Percentiles rank a stretch among this genome's conserved stretches.
Evolutionary conservation across 2,113 vertebrate genomes (phyloP).

Genomic region (Erythrolamprus reginae): DNA sequence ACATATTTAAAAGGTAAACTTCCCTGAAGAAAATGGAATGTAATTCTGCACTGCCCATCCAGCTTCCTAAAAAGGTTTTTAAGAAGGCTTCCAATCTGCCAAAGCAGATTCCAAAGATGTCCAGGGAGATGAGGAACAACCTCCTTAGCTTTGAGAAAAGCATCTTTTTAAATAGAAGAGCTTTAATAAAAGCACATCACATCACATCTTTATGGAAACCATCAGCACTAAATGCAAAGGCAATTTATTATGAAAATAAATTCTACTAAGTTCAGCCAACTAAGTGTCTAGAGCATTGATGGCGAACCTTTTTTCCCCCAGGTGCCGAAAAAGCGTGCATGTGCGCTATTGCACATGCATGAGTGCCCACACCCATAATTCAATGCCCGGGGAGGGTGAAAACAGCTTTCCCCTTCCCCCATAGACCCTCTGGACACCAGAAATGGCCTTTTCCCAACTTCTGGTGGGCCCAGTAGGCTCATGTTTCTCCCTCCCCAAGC

Average conservation of each 20-base stretch:
- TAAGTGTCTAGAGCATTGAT: too few species aligned
- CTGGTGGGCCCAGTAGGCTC: too few species aligned
- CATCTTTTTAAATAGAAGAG: background rate
- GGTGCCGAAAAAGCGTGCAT: too few species aligned
- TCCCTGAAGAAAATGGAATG: background rate
- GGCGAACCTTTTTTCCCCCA: too few species aligned
- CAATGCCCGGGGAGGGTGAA: too few species aligned
- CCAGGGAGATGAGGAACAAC: background rate
- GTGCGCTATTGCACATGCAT: too few species aligned
- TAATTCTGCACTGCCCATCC: background rate
- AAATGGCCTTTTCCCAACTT: too few species aligned
- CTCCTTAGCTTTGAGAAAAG: background rate
- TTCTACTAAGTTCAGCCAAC: background rate
- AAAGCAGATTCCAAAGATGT: background rate
- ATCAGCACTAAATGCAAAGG: background rate
- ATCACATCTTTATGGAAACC: rapidly evolving
- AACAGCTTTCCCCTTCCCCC: too few species aligned
- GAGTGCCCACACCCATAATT: too few species aligned
- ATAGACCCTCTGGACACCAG: too few species aligned
- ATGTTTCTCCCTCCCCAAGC: too few species aligned
- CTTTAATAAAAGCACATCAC: background rate
- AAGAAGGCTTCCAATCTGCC: background rate
- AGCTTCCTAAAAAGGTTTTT: background rate
- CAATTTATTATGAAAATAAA: too few species aligned
- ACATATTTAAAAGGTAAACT: background rate